A percentile compares a stretch with the other conserved stretches of the same genome.
Conservation (phyloP, 1,140 invertebrate species). For the Drosophila bocki region DNA sequence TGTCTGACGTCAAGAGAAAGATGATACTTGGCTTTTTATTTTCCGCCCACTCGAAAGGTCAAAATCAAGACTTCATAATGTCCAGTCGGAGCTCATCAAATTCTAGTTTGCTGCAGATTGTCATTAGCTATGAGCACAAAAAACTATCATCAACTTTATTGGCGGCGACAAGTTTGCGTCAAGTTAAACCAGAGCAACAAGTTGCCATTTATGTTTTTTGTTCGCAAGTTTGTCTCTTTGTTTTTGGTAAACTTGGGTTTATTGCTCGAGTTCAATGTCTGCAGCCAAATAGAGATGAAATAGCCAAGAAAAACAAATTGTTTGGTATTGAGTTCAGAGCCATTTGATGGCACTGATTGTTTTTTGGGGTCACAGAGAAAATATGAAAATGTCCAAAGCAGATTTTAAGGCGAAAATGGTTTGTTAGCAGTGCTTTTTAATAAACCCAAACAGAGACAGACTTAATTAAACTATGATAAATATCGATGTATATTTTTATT, state of each 20-base stretch:
- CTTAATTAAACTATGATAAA: slow-evolving; percentile 7
- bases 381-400: slow-evolving; percentile 23
- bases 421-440: slow-evolving; percentile 8
- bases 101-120: slow-evolving; percentile 25
- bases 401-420: background rate
- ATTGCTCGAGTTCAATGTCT: slow-evolving; percentile 70
- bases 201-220: slow-evolving; percentile 61
- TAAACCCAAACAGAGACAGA: background rate
- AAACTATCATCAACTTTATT: slow-evolving; percentile 35
- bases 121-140: slow-evolving; percentile 31
- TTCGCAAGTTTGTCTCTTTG: slow-evolving; percentile 8
- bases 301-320: slow-evolving; percentile 26
- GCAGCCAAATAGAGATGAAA: slow-evolving; percentile 18
- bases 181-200: slow-evolving; percentile 54
- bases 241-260: slow-evolving; percentile 50
- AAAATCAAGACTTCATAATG: slow-evolving; percentile 14
- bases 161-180: slow-evolving; percentile 6
- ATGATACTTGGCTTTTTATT: slow-evolving; percentile 13
- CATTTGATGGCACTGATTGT: slow-evolving; percentile 38
- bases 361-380: slow-evolving; percentile 35
- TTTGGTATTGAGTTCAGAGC: slow-evolving; percentile 44
- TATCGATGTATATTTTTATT: background rate
- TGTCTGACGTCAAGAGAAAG: slow-evolving; percentile 35
- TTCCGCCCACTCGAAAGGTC: slow-evolving; percentile 30
- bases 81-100: slow-evolving; percentile 26